Evolutionary conservation across 2,113 vertebrate species (phyloP), one percentile per base, ranked within the genome.

Genomic region (Dipodomys spectabilis): DNA sequence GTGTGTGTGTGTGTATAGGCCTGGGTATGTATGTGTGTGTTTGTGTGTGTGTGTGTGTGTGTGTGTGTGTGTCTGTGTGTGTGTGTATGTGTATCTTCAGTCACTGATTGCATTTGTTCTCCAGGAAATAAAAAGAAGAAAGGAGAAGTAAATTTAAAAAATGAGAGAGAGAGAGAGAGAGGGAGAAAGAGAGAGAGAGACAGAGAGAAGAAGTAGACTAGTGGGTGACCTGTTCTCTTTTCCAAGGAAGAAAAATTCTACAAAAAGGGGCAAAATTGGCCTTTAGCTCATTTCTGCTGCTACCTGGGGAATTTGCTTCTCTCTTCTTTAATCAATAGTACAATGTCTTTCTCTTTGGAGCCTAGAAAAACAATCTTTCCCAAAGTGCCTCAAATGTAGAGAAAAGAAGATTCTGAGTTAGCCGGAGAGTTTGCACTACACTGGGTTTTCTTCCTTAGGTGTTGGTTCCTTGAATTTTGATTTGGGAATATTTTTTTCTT

Each of bases 51-150:
- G 27, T 86, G 23, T 0, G 0, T 2, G 0, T 57, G 72, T 53
- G 7, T 6, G 18, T 11, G 35, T 49, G 75, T 78, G 2, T 27
- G 81, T 78, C 57, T 96, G 72, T 75, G 22, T 15, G n/a, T 84
- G 30, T 82, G 60, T 3, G 0, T 39, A 4, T 4, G 7, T 80
- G 25, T 35, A 45, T 93, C 86, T 95, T 95, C 88, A 95, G 95
- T 96, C 90, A 96, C 82, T 85, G 82, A 35, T 73, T 95, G 95
- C 95, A 69, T 96, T 96, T 95, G 60, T 97, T 94, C 68, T 62
- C 39, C 49, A 94, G 23, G 32, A 94, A 88, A 91, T 82, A 86
- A 79, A 90, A 93, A 90, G 45, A 60, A 84, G 45, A 92, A 79
- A 85, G 88, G n/a, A 91, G 57, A 90, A 92, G 93, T 82, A 94